phyloP scores from a whole-genome alignment of 2,888 invertebrate genomes.

The Philereme transversata region DNA sequence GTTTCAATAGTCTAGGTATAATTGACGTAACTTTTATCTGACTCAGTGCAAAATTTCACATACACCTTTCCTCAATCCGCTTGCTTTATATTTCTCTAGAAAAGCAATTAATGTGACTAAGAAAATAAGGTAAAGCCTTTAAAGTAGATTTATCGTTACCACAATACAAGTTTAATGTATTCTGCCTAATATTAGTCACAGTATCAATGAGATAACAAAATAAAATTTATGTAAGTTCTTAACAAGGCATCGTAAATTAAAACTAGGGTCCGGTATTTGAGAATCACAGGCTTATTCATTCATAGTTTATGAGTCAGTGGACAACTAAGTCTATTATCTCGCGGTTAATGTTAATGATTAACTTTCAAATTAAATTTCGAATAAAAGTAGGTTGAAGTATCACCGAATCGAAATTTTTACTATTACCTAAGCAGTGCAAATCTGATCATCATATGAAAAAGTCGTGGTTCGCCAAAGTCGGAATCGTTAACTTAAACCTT shows the following conservation, averaged over 20 bases:
- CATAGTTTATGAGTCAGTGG: slow-evolving; percentile 16
- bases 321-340: neutral
- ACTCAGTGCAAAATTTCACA: slow-evolving; percentile 12
- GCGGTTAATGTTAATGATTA: too few species aligned
- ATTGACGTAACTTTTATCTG: neutral
- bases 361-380: too few species aligned
- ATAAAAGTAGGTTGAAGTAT: too few species aligned
- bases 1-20: too few species aligned
- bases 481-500: too few species aligned
- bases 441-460: too few species aligned
- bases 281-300: slow-evolving; percentile 30
- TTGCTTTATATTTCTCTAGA: slow-evolving; percentile 33
- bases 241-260: slow-evolving; percentile 32
- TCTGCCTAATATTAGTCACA: slow-evolving; percentile 35
- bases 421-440: too few species aligned
- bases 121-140: slow-evolving; percentile 26
- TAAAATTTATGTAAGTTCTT: slow-evolving; percentile 33
- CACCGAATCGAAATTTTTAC: too few species aligned
- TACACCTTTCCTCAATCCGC: slow-evolving; percentile 31
- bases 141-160: slow-evolving; percentile 39
- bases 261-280: slow-evolving; percentile 26
- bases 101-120: slow-evolving; percentile 35
- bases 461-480: too few species aligned
- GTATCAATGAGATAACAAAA: slow-evolving; percentile 29
- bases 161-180: slow-evolving; percentile 33